Conservation (phyloP, 2,113 vertebrate species). For the Dipodomys spectabilis region DNA sequence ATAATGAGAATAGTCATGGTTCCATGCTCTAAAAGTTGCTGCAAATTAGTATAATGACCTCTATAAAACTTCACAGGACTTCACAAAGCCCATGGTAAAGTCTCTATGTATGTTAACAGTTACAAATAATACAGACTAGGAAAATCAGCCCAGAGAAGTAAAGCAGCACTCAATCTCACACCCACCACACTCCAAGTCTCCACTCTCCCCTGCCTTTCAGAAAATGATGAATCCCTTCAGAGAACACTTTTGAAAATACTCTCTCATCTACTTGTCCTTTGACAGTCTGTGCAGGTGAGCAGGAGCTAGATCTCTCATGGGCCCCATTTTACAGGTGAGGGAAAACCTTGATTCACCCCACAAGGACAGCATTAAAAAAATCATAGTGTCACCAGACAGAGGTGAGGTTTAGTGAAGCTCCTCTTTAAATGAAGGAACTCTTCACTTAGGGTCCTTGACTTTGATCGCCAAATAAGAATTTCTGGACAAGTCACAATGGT, state of each 20-base stretch:
- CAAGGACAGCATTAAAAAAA: not conserved
- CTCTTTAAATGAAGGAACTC: no score
- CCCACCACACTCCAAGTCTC: not conserved
- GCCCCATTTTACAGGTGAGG: not conserved
- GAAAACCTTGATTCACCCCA: not conserved
- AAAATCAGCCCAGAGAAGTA: not conserved
- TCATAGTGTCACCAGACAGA: not conserved
- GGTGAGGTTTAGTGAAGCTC: no score
- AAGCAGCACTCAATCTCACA: not conserved
- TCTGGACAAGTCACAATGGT: no score
- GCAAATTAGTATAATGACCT: not conserved
- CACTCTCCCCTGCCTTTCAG: not conserved
- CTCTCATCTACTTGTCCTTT: not conserved
- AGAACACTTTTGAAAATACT: not conserved
- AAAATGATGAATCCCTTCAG: not conserved
- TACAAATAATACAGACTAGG: not conserved
- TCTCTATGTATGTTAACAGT: not conserved
- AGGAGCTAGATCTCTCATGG: not conserved
- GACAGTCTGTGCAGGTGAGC: not conserved
- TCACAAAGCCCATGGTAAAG: no score
- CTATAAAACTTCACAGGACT: not conserved
- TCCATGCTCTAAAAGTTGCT: not conserved
- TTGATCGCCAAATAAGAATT: no score
- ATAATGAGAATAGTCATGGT: conserved; percentile 70
- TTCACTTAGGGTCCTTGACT: no score